Conservation (phyloP, 2,888 invertebrate genomes). For the Scaptomyza tumidula region DNA sequence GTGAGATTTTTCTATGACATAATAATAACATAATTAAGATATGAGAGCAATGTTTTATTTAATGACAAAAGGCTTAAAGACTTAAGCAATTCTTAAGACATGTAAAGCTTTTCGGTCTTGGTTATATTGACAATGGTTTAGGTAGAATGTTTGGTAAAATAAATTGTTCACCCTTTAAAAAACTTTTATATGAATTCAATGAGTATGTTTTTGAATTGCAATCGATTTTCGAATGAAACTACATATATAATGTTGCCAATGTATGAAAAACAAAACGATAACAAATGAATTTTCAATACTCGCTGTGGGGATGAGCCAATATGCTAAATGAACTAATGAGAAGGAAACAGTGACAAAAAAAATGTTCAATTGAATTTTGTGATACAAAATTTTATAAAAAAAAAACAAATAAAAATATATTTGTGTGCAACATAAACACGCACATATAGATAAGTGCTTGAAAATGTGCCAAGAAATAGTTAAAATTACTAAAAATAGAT, state of each 20-base stretch:
- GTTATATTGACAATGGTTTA: too few relatives aligned
- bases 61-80: too few relatives aligned
- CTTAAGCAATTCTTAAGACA: too few relatives aligned
- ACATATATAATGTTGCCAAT: constrained; percentile 50
- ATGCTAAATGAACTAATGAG: constrained; percentile 40
- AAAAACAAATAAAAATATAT: background rate
- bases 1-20: background rate
- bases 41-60: background rate
- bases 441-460: constrained; percentile 43
- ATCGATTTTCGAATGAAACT: constrained; percentile 26
- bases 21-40: background rate
- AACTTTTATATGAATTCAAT: constrained; percentile 27
- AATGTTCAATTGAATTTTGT: background rate
- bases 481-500: constrained; percentile 9
- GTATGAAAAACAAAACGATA: constrained; percentile 1
- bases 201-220: constrained; percentile 44
- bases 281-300: constrained; percentile 49
- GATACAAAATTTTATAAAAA: constrained; percentile 1
- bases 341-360: constrained; percentile 9
- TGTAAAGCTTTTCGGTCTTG: too few relatives aligned
- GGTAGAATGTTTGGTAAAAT: too few relatives aligned
- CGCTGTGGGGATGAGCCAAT: constrained; percentile 50
- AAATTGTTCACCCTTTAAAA: background rate
- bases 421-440: constrained; percentile 35
- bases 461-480: constrained; percentile 42